A percentile compares a stretch with the other conserved stretches of the same genome.
phyloP scores from a whole-genome alignment of 1,140 invertebrate genomes.

The Probaryconus sp. region DNA sequence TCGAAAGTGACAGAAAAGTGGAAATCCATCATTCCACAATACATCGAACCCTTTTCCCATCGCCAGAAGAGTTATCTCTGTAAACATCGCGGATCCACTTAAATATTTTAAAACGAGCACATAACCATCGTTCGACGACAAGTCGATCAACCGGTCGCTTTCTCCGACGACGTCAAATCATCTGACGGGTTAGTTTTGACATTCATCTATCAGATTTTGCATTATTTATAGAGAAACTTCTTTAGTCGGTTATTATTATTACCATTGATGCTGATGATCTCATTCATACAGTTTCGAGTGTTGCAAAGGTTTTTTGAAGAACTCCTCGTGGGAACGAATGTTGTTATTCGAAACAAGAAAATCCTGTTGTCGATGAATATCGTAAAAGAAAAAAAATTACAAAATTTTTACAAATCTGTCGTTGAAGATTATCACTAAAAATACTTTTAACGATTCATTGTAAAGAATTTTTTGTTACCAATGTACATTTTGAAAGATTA shows the following conservation, averaged over 20 bases:
- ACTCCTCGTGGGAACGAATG: too few species aligned
- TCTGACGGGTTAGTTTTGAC: constrained; percentile 69
- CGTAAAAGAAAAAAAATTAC: too few species aligned
- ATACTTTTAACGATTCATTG: too few species aligned
- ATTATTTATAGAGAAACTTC: constrained; percentile 67
- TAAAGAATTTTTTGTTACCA: too few species aligned
- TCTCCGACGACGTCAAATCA: constrained; percentile 23
- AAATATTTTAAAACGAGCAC: constrained; percentile 71
- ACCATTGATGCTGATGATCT: constrained; percentile 19
- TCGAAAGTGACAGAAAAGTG: background rate
- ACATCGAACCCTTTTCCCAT: constrained; percentile 35
- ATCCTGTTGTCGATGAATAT: too few species aligned
- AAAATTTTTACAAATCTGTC: too few species aligned
- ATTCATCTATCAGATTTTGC: constrained; percentile 58
- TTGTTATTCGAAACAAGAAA: too few species aligned
- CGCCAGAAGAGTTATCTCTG: constrained; percentile 61
- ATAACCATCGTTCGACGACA: background rate
- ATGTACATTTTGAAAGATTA: too few species aligned
- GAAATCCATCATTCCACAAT: constrained; percentile 17
- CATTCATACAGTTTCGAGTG: background rate
- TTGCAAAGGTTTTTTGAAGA: background rate
- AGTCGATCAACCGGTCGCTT: constrained; percentile 47
- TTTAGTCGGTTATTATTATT: too few species aligned
- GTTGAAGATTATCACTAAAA: too few species aligned
- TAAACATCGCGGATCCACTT: constrained; percentile 71